Percentiles rank a stretch among this genome's conserved stretches.
Conservation (phyloP, 2,888 invertebrate species). For the Nasonovia ribisnigri region DNA sequence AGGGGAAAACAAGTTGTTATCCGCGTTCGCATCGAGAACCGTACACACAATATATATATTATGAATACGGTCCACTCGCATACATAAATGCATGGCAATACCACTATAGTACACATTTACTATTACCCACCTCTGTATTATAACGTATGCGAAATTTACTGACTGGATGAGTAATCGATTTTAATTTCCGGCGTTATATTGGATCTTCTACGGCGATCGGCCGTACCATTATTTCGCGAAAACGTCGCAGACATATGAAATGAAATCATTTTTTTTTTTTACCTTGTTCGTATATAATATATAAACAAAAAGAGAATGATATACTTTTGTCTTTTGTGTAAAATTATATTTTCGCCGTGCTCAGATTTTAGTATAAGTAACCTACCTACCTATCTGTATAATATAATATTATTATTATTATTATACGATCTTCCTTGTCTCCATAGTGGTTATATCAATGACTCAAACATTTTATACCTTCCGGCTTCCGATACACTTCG, state of each 20-base stretch:
- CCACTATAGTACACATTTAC: not conserved
- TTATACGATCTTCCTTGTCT: not conserved
- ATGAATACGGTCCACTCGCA: conserved; percentile 49
- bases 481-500: not conserved
- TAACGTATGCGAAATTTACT: conserved; percentile 40
- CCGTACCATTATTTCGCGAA: conserved; percentile 35
- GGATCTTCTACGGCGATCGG: conserved; percentile 61
- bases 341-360: not conserved
- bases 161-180: conserved; percentile 63
- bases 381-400: not conserved
- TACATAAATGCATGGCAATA: conserved; percentile 22
- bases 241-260: conserved; percentile 46
- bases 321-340: not conserved
- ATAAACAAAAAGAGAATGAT: conserved; percentile 22
- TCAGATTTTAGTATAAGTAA: not conserved
- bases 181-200: conserved; percentile 64
- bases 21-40: conserved; percentile 40
- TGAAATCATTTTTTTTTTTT: conserved; percentile 51
- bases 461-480: not conserved
- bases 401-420: not conserved
- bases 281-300: not conserved
- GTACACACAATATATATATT: not conserved
- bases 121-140: not conserved
- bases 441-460: not conserved
- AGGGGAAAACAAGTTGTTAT: conserved; percentile 41